Evolutionary conservation across 2,797 vertebrate species (phyloP).

Genomic region (Pantherophis alleghaniensis): DNA sequence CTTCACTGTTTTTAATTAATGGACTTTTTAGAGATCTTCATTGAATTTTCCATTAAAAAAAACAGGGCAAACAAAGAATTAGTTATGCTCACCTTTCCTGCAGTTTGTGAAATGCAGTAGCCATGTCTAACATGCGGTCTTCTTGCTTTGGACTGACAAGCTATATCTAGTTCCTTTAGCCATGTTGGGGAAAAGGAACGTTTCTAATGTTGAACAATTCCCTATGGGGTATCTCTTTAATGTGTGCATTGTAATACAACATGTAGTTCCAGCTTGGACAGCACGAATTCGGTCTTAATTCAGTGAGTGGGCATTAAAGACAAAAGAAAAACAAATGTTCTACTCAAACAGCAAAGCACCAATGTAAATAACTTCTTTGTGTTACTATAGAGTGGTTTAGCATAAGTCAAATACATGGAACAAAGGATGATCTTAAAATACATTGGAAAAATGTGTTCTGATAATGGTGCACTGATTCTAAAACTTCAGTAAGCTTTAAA

Average conservation of each 20-base stretch:
- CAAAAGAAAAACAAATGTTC: conserved; percentile 39
- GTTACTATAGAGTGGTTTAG: conserved; percentile 54
- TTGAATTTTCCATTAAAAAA: conserved; percentile 29
- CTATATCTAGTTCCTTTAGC: conserved; percentile 50
- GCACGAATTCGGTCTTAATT: conserved; percentile 11
- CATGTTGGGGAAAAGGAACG: conserved; percentile 57
- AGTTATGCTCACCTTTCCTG: conserved; percentile 32
- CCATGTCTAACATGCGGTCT: conserved; percentile 38
- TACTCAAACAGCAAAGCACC: conserved; percentile 53
- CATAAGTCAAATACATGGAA: conserved; percentile 53
- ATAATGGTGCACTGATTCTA: conserved; percentile 64
- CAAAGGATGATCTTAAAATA: conserved; percentile 38
- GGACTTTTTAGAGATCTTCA: conserved; percentile 31
- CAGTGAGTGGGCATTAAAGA: conserved; percentile 31
- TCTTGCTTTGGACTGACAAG: conserved; percentile 48
- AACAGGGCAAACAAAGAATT: conserved; percentile 22
- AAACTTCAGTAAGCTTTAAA: conserved; percentile 70
- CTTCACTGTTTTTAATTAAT: conserved; percentile 38
- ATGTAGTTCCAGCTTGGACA: conserved; percentile 51
- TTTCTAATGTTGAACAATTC: conserved; percentile 38
- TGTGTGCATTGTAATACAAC: conserved; percentile 63
- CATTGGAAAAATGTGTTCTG: conserved; percentile 46
- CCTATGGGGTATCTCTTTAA: conserved; percentile 38
- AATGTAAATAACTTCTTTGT: conserved; percentile 76
- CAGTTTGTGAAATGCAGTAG: conserved; percentile 10